Percentiles rank a stretch among this genome's conserved stretches.
Conservation (phyloP, 2,797 vertebrate genomes). For the Cephalopachus bancanus region DNA sequence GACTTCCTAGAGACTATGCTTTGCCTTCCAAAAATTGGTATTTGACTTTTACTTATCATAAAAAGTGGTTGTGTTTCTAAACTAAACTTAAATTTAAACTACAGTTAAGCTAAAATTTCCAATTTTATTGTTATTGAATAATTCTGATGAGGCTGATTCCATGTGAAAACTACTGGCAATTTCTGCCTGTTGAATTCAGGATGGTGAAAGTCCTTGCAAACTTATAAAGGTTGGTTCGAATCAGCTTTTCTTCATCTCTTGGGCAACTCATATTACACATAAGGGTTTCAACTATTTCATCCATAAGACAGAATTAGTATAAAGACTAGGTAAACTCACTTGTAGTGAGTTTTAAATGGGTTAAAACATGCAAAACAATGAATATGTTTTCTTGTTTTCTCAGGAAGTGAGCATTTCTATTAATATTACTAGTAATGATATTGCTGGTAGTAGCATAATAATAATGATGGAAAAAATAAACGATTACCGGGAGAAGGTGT, state of each 20-base stretch:
- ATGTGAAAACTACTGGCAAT: background rate
- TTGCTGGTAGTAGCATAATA: background rate
- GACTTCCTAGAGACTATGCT: background rate
- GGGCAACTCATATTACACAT: background rate
- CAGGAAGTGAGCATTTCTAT: background rate
- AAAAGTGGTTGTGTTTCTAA: constrained; percentile 22
- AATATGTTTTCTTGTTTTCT: background rate
- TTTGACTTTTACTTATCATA: constrained; percentile 29
- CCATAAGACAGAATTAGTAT: background rate
- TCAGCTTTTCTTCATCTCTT: background rate
- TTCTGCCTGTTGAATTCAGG: background rate
- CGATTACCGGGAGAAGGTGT: background rate
- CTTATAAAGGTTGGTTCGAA: background rate
- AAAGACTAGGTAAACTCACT: background rate
- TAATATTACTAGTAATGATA: constrained; percentile 1
- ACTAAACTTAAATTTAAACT: background rate
- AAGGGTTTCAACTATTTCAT: background rate
- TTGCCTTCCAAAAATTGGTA: background rate
- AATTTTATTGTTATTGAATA: background rate
- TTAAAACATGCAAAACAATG: background rate
- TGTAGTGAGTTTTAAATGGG: constrained; percentile 21
- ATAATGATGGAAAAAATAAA: background rate
- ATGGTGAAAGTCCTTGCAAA: constrained; percentile 5
- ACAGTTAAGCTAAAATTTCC: background rate
- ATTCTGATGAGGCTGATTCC: background rate